Evolutionary conservation across 2,888 invertebrate species (phyloP), one percentile per base, ranked within the genome.

Genomic region (Heliconius aoede): DNA sequence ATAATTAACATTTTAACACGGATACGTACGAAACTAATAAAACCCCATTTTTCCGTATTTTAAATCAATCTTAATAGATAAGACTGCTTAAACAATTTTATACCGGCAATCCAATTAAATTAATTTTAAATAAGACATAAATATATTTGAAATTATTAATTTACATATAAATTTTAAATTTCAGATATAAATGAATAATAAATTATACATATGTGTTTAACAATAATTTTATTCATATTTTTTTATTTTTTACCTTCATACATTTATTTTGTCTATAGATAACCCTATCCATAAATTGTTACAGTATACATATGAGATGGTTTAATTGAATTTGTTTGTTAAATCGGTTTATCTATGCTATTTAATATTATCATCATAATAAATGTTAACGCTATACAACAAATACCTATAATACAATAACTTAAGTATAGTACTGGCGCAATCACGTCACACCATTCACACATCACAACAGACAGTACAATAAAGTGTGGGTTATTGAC

Each of bases 401-500:
- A 58, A 24, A 24, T 15, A 60, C 26, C 24, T 60, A 60, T 5
- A 60, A 60, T 60, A 13, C 60, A 60, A 60, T 26, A 60, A 26
- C 15, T 18, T 28, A 55, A 55, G 4, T 55, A 60, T 15, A 26
- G 58, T 24, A 60, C 26, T n/a, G 60, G 24, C 60, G 60, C 15
- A 60, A 7, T 15, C 26, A 60, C 60, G 55, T 74, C 62, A 73
- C 68, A 76, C 76, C 77, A 79, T 80, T 79, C 80, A 81, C 79
- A 80, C 79, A 77, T 72, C 60, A 77, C 75, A 80, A 80, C 79
- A 80, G 80, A 81, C 77, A 80, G 21, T 36, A 58, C 58, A 36
- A 71, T 40, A 26, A 36, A 61, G 72, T 61, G 26, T 72, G 60
- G 83, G 81, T 83, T 82, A 80, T 80, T 79, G 82, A 79, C 82